Base-by-base conservation (phyloP, 2,888 invertebrate species). In the Trimorus sp. region DNA sequence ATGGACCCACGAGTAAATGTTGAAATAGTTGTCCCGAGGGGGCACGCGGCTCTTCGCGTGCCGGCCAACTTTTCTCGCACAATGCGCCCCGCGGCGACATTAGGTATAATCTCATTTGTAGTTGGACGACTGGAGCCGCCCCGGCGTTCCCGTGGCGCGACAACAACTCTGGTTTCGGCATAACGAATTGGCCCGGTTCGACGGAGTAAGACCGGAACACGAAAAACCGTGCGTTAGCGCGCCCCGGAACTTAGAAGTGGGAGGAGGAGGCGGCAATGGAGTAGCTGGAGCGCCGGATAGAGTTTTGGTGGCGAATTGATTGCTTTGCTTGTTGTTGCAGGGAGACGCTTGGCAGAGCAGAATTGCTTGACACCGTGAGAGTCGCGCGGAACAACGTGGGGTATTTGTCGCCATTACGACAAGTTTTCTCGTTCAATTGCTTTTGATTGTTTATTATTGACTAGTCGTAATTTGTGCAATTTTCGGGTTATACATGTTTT, bases 21-120 rank as follows among this genome's bases (percentile, higher is more conserved):
- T 88, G 88, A 89, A 89, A 89, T 89, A 89, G 89, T 87, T 84
- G 84, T 83, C 86, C 85, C 84, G 75, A 63, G 84, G 86, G 86
- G n/a, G 0, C 12, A 26, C 70, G 15, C 54, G n/a, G 45, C 45
- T 45, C 12, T 38, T 51, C 26, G 16, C 63, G 40, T 7, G 11
- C 49, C 9, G 37, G 74, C 87, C 89, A 90, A 90, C 89, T 90
- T 90, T 90, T 90, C 90, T 87, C 86, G 84, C 84, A 79, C 85
- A 73, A 85, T 85, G 85, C 87, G 40, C 89, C 89, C 89, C 87
- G 87, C 86, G 86, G 90, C 88, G 89, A 88, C 88, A 87, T 86
- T 85, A 79, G 85, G 88, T 87, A 86, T 90, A 88, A 90, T 90
- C 89, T 90, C 89, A 90, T 90, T 90, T 90, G 89, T 89, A 89